Conservation (phyloP, 1,140 invertebrate species). For the Orius laevigatus region DNA sequence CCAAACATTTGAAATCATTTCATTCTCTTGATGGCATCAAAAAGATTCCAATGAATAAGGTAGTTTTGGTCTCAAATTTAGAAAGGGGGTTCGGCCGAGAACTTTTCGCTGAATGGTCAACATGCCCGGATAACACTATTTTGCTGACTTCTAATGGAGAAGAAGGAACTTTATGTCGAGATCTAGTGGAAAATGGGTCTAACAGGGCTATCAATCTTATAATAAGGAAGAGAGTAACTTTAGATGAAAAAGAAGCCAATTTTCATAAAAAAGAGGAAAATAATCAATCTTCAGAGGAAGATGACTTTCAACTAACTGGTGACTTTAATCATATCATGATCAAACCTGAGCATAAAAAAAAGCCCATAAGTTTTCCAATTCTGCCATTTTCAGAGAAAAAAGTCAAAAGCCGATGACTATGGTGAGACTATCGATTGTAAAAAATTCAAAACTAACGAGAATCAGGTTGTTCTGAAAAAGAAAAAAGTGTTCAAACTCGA, state of each 20-base stretch:
- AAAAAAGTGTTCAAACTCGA: no score
- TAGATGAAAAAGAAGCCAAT: constrained; percentile 85
- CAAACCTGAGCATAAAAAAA: constrained; percentile 48
- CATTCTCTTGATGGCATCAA: constrained; percentile 80
- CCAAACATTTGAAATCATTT: constrained; percentile 80
- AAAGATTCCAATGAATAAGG: constrained; percentile 80
- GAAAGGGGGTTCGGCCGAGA: constrained; percentile 92
- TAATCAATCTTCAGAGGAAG: constrained; percentile 73
- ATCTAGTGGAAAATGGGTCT: constrained; percentile 70
- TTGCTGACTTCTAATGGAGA: constrained; percentile 69
- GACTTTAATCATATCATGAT: constrained; percentile 75
- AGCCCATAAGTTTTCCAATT: constrained; percentile 85
- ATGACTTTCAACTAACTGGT: constrained; percentile 57
- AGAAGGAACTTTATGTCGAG: constrained; percentile 64
- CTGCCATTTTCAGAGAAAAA: constrained; percentile 89
- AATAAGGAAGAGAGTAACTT: constrained; percentile 54
- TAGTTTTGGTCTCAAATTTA: constrained; percentile 84
- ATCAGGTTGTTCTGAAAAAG: constrained; percentile 26
- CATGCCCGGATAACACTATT: constrained; percentile 83
- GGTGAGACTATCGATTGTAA: constrained; percentile 61
- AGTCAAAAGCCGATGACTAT: constrained; percentile 83
- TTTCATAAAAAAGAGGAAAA: constrained; percentile 48
- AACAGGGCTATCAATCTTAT: constrained; percentile 56
- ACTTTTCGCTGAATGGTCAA: constrained; percentile 86
- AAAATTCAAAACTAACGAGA: no score